Conservation (phyloP, 2,113 vertebrate species). For the Ovis canadensis region DNA sequence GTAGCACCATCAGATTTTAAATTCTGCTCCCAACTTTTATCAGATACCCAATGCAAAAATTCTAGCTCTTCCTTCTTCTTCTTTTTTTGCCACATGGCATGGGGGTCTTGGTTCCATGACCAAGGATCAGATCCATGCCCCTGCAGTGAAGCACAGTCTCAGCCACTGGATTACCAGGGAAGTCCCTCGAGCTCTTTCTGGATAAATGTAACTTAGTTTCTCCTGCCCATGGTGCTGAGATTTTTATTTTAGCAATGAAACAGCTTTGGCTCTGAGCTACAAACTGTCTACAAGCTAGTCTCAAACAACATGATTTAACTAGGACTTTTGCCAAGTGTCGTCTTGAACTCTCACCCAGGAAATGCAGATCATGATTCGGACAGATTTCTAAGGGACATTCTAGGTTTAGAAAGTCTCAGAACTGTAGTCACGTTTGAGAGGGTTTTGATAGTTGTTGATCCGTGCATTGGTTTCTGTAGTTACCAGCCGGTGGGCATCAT, state of each 20-base stretch:
- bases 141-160: background rate
- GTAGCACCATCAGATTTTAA: background rate
- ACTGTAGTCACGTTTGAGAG: background rate
- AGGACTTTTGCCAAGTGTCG: constrained; percentile 1
- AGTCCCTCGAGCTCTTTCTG: background rate
- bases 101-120: background rate
- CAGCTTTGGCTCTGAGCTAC: constrained; percentile 30
- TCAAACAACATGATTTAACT: background rate
- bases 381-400: constrained; percentile 38
- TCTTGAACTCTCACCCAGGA: constrained; percentile 55
- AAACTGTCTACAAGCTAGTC: background rate
- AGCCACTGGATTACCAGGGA: background rate
- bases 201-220: background rate
- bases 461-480: background rate
- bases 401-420: constrained; percentile 4
- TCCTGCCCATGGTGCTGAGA: background rate
- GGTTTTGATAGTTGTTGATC: background rate
- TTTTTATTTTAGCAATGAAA: background rate
- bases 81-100: background rate
- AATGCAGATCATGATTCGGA: background rate
- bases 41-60: background rate
- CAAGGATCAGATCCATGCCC: background rate
- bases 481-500: background rate
- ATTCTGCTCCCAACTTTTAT: background rate
- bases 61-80: background rate